A percentile compares a stretch with the other conserved stretches of the same genome.
phyloP scores from a whole-genome alignment of 2,888 invertebrate genomes.

The Pheosia tremula region DNA sequence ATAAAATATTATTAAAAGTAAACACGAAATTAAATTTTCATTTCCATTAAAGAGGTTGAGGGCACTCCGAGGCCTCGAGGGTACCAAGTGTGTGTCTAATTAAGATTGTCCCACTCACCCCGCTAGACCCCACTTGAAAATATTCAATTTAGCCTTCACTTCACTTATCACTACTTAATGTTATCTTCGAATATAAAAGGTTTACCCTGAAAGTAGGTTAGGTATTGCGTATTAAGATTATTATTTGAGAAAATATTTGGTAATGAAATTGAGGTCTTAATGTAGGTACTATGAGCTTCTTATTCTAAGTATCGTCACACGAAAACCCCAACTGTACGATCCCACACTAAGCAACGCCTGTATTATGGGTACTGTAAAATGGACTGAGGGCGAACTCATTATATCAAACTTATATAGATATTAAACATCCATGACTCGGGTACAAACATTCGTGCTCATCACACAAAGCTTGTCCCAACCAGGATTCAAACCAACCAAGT shows the following conservation, averaged over 20 bases:
- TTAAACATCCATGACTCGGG: no score
- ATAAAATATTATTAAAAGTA: conserved; percentile 22
- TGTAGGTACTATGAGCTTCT: neutral
- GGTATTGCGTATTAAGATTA: neutral
- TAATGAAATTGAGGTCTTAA: neutral
- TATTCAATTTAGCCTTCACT: conserved; percentile 7
- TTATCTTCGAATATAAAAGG: conserved; percentile 3
- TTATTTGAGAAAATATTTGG: neutral
- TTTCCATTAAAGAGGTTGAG: conserved; percentile 17
- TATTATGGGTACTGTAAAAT: no score
- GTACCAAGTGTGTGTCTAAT: conserved; percentile 29
- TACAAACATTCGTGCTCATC: no score
- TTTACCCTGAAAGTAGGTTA: neutral
- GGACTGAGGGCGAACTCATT: no score
- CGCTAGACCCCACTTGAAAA: conserved; percentile 18
- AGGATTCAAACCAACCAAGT: no score
- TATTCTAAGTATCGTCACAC: no score
- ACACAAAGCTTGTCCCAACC: no score
- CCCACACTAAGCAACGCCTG: no score
- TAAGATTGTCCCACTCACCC: conserved; percentile 12
- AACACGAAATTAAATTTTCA: conserved; percentile 22
- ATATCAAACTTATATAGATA: no score
- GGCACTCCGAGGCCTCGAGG: conserved; percentile 21
- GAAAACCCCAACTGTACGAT: no score
- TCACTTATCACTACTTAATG: conserved; percentile 13